These are phyloP conservation scores for Ditylenchus weischeri DNA, from an alignment of 2,888 invertebrate genomes.

Conservation along the genomic window DNA sequence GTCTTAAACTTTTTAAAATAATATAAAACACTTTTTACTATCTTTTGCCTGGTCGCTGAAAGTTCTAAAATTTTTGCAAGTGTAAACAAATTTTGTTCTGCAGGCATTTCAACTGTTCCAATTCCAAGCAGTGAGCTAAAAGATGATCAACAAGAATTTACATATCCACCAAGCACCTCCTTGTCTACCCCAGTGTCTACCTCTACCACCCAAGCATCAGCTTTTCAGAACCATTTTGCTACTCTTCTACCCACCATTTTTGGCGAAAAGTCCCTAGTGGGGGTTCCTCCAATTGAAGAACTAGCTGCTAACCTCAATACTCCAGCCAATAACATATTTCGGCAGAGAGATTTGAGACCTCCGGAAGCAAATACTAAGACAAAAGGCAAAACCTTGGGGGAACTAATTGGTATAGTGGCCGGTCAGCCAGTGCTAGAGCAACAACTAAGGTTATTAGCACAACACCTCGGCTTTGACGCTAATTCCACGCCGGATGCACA, in stretches of 20 bases:
- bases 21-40: no score
- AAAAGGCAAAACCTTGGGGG: constrained; percentile 3
- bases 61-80: no score
- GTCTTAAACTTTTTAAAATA: no score
- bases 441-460: constrained; percentile 22
- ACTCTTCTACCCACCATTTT: neutral
- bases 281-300: neutral
- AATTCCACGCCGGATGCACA: constrained; percentile 19
- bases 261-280: neutral
- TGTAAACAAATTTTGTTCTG: no score
- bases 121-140: no score
- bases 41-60: no score
- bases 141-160: no score
- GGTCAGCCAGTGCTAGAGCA: constrained; percentile 21
- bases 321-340: neutral
- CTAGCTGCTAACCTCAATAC: no score
- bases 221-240: constrained; percentile 1
- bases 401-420: constrained; percentile 13
- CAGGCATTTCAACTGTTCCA: no score
- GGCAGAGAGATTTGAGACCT: neutral
- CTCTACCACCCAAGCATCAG: no score
- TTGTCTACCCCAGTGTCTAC: no score
- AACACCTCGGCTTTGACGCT: constrained; percentile 25
- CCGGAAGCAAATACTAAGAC: neutral
- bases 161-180: no score